Base-by-base conservation (phyloP, 1,140 invertebrate species). In the Drosophila tristis region DNA sequence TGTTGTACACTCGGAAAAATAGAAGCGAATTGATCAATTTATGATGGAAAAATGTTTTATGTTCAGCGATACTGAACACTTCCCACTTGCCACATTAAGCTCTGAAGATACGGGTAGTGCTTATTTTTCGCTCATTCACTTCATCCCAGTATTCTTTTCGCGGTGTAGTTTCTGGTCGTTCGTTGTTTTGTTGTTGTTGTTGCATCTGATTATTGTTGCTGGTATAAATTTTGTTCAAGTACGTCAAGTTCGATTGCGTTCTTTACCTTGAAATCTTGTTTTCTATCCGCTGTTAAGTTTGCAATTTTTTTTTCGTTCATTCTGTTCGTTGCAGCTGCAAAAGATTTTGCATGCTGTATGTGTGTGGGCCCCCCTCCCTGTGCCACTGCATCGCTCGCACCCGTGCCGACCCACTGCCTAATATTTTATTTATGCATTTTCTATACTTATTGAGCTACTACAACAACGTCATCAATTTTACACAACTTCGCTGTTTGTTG, bases 181-280 rank as follows among this genome's bases (percentile, higher is more conserved):
- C 26, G 49, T 45, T 29, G 15, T 57, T 43, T 43, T 49, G 44
- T 71, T 57, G 55, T 51, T 65, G 45, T 50, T 78, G 63, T 54
- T 68, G 62, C 43, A 20, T 59, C 57, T 72, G 67, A 59, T 51
- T 59, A 59, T 59, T 80, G 76, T 65, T 79, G 68, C 61, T 75
- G 61, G 68, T 82, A 80, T 82, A 57, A 87, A 84, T 89, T 87
- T 84, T 89, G 75, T 89, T 89, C 84, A 89, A 89, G 84, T 89
- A 89, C 84, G 73, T 89, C 84, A 89, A 89, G 84, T 89, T 89
- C 84, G 79, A 89, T 89, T 89, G 84, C 84, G 84, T 89, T 89
- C 84, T 80, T 86, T 89, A 89, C 84, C 84, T 89, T 89, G 84
- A 89, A 89, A 89, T 89, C 84, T 89, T 71, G 84, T 89, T 89